phyloP scores from a whole-genome alignment of 2,888 invertebrate species.

The Minunthozetes semirufus region DNA sequence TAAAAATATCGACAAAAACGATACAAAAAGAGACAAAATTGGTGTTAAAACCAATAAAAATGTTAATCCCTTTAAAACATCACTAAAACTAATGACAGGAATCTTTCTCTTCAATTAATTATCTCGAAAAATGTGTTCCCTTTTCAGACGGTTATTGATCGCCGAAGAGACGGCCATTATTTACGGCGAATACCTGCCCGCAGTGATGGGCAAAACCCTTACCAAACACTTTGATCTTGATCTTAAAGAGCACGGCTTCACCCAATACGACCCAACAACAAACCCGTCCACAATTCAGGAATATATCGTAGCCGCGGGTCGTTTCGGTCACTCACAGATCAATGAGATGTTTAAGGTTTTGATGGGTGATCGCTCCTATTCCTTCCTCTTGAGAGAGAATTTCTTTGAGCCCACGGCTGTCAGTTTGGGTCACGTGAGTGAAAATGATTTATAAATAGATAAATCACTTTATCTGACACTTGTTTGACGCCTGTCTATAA shows the following conservation, averaged over 20 bases:
- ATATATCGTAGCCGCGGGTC: constrained; percentile 36
- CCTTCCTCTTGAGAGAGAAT: constrained; percentile 33
- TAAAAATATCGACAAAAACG: neutral
- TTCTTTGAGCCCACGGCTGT: constrained; percentile 36
- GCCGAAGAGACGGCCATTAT: constrained; percentile 40
- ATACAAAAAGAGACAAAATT: too few relatives aligned
- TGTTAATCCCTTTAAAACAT: neutral
- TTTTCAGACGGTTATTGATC: constrained; percentile 42
- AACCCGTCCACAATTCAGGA: constrained; percentile 41
- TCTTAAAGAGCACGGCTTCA: constrained; percentile 36
- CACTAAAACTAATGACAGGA: neutral
- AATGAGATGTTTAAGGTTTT: constrained; percentile 33
- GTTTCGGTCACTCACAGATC: constrained; percentile 36
- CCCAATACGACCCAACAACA: constrained; percentile 39
- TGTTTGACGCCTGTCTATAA: neutral
- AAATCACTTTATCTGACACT: neutral
- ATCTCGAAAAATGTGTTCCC: neutral
- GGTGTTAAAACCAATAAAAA: neutral
- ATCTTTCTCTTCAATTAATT: neutral
- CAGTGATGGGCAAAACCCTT: constrained; percentile 39
- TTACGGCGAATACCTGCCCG: constrained; percentile 40
- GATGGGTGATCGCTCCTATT: constrained; percentile 19
- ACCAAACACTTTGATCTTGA: constrained; percentile 35
- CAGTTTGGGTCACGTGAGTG: constrained; percentile 37
- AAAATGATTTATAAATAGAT: neutral